A percentile compares a stretch with the other conserved stretches of the same genome.
Evolutionary conservation across 2,113 vertebrate genomes (phyloP).

Genomic region (Plectropomus leopardus): DNA sequence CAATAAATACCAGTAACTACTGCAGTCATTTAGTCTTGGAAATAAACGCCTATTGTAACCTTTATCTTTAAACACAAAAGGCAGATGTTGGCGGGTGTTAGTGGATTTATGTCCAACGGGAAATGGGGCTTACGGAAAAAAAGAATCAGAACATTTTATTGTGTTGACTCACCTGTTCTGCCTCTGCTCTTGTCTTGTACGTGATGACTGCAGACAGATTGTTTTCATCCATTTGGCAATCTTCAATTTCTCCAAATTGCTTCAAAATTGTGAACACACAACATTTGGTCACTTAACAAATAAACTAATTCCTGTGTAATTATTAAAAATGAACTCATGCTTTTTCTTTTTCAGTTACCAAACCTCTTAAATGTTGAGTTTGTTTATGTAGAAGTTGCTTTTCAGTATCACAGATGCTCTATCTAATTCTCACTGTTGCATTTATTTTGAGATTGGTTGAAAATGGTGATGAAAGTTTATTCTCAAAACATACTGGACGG

Average conservation of each 20-base stretch:
- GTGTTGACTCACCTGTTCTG: conserved; percentile 88
- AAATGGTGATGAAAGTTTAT: not conserved
- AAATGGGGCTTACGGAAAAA: no score
- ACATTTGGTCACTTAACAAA: conserved; percentile 38
- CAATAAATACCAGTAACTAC: no score
- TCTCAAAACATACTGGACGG: not conserved
- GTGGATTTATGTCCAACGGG: no score
- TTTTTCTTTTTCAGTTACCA: not conserved
- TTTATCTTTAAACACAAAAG: no score
- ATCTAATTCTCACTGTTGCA: not conserved
- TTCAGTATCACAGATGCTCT: not conserved
- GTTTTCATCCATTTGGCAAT: conserved; percentile 93
- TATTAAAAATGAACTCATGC: accelerated
- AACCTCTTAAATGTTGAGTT: not conserved
- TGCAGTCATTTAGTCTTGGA: no score
- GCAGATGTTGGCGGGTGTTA: no score
- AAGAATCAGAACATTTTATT: not conserved
- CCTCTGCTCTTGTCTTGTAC: conserved; percentile 94
- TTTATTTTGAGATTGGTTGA: not conserved
- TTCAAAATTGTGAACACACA: conserved; percentile 79
- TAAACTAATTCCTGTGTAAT: not conserved
- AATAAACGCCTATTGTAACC: no score
- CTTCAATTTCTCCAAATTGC: conserved; percentile 99
- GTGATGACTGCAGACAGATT: conserved; percentile 91
- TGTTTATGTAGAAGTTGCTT: not conserved